A percentile compares a stretch with the other conserved stretches of the same genome.
phyloP scores from a whole-genome alignment of 92 coral and sea anemone species.

The Galaxea fascicularis region DNA sequence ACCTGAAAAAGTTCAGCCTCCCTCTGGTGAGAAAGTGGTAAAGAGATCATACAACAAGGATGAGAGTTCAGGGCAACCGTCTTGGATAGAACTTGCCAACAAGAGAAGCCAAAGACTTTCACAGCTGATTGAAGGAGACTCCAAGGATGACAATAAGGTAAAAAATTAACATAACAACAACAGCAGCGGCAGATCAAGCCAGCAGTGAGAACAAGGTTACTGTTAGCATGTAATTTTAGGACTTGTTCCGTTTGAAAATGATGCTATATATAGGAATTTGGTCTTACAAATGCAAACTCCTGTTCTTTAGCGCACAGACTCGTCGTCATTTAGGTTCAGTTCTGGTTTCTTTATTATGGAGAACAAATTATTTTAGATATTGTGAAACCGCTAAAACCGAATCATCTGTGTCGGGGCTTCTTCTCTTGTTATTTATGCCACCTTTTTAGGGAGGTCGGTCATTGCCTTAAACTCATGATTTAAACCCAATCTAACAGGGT shows the following conservation, averaged over 20 bases:
- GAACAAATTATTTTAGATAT: no score
- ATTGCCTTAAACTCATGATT: no score
- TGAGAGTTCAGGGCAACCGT: conserved; percentile 41
- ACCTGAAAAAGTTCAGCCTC: not conserved
- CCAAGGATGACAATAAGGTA: conserved; percentile 60
- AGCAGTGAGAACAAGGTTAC: not conserved
- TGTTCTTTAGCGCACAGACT: not conserved
- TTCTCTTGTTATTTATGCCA: no score
- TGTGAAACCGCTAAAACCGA: no score
- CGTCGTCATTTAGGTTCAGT: no score
- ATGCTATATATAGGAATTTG: not conserved
- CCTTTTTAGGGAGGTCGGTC: no score
- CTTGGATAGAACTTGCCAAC: conserved; percentile 84
- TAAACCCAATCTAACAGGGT: no score
- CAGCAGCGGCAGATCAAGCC: not conserved
- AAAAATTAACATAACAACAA: not conserved
- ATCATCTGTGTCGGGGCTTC: no score
- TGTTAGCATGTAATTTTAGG: not conserved
- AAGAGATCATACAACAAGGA: conserved; percentile 3
- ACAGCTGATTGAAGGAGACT: conserved; percentile 66
- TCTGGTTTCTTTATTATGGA: no score
- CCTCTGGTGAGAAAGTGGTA: conserved; percentile 19
- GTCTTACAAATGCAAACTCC: not conserved
- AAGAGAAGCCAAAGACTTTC: conserved; percentile 70
- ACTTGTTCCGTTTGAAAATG: no score